Conservation (phyloP, 2,797 vertebrate genomes). For the Eulemur mongoz region DNA sequence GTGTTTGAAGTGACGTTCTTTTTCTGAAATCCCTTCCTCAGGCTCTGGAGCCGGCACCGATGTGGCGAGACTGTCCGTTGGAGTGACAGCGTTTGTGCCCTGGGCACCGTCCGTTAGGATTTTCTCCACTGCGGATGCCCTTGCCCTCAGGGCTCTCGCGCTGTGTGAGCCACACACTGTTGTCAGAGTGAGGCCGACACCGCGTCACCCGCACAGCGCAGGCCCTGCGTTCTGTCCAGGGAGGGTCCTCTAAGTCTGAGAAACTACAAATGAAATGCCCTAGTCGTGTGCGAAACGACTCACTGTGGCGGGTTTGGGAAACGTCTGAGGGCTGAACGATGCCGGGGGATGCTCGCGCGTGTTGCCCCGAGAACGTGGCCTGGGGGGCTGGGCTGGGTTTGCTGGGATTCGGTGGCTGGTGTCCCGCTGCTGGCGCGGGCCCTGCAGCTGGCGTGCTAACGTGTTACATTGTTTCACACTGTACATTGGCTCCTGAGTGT, state of each 20-base stretch:
- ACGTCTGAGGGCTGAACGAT: neutral
- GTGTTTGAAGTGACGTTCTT: neutral
- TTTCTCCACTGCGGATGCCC: neutral
- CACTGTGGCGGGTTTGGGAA: neutral
- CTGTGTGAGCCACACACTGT: neutral
- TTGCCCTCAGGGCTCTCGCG: neutral
- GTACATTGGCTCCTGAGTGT: neutral
- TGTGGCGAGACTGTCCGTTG: neutral
- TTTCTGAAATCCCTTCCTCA: neutral
- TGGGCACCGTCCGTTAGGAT: neutral
- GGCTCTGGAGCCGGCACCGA: neutral
- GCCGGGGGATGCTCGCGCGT: neutral
- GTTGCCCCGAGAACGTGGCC: too few species aligned
- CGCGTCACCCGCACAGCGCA: neutral
- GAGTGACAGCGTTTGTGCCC: neutral
- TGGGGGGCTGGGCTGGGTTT: neutral
- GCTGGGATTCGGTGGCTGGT: neutral
- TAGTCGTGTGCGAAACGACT: neutral
- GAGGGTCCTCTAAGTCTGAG: neutral
- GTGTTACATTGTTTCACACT: neutral
- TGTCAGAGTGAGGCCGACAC: neutral
- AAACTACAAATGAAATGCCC: neutral
- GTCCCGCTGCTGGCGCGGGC: neutral
- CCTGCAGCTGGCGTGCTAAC: neutral
- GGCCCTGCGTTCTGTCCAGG: neutral